phyloP scores from a whole-genome alignment of 1,140 invertebrate species.

The Lasioglossum albipes region DNA sequence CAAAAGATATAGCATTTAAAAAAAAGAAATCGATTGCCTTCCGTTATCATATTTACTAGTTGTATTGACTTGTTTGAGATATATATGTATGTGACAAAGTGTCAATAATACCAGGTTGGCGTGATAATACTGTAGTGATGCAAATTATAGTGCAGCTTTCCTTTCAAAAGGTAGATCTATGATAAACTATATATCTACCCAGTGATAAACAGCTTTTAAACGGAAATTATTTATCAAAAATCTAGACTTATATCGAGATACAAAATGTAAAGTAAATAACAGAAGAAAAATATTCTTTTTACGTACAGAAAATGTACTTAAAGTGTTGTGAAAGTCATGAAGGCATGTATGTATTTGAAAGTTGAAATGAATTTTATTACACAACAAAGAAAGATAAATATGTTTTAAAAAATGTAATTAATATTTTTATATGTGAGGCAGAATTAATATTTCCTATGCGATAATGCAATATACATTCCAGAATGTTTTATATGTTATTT shows the following conservation, averaged over 20 bases:
- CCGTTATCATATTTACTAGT: neutral
- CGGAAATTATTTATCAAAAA: neutral
- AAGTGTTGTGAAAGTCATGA: neutral
- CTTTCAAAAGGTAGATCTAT: neutral
- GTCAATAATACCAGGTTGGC: neutral
- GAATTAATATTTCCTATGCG: constrained; percentile 7
- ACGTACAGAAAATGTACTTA: constrained; percentile 16
- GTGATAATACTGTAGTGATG: neutral
- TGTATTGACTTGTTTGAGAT: neutral
- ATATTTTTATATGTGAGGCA: constrained; percentile 28
- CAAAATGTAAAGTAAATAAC: neutral
- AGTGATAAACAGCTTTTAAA: neutral
- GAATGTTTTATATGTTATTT: constrained; percentile 22
- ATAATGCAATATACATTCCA: constrained; percentile 28
- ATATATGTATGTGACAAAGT: neutral
- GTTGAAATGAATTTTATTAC: constrained; percentile 1
- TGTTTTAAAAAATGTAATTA: constrained; percentile 12
- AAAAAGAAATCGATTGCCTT: constrained; percentile 5
- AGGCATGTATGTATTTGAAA: neutral
- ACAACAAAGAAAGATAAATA: neutral
- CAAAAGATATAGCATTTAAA: neutral
- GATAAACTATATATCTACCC: no score
- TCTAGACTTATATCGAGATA: neutral
- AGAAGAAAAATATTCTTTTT: neutral
- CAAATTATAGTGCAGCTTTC: neutral